Evolutionary conservation across 2,888 invertebrate species (phyloP).

Genomic region (Parnassius smintheus): DNA sequence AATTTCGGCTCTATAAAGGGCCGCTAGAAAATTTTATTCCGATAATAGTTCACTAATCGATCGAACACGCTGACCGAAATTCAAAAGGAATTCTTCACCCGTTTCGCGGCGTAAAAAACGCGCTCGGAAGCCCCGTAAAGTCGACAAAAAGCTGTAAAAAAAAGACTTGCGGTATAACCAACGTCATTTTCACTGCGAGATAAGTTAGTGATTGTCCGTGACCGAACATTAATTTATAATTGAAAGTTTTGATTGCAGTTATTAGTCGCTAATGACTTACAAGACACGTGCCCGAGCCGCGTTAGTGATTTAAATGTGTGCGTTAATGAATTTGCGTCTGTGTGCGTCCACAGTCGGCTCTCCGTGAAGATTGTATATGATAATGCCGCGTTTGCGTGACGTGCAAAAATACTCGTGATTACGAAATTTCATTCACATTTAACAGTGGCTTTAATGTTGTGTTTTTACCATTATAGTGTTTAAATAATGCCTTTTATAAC

Average conservation of each 20-base stretch:
- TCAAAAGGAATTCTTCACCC: conserved; percentile 65
- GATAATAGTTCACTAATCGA: conserved; percentile 54
- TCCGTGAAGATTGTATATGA: conserved; percentile 54
- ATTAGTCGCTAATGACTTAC: conserved; percentile 41
- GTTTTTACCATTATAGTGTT: conserved; percentile 3
- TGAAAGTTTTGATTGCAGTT: conserved; percentile 57
- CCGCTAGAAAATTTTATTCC: conserved; percentile 18
- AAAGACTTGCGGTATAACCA: conserved; percentile 31
- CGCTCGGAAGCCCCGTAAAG: conserved; percentile 48
- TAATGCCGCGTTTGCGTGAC: conserved; percentile 51
- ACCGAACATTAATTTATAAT: conserved; percentile 46
- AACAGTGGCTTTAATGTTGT: conserved; percentile 23
- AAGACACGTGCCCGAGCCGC: conserved; percentile 55
- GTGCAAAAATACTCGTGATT: conserved; percentile 33
- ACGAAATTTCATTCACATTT: conserved; percentile 23
- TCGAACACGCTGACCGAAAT: conserved; percentile 51
- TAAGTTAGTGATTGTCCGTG: conserved; percentile 44
- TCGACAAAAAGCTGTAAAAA: conserved; percentile 44
- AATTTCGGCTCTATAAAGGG: conserved; percentile 23
- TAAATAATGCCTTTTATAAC: conserved; percentile 11
- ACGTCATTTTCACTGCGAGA: conserved; percentile 51
- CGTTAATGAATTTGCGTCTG: conserved; percentile 68
- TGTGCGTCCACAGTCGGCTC: conserved; percentile 52
- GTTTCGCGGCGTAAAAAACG: conserved; percentile 59
- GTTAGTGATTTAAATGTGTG: conserved; percentile 77